Percentiles rank a stretch among this genome's conserved stretches.
phyloP scores from a whole-genome alignment of 2,113 vertebrate species.

The Perca fluviatilis region DNA sequence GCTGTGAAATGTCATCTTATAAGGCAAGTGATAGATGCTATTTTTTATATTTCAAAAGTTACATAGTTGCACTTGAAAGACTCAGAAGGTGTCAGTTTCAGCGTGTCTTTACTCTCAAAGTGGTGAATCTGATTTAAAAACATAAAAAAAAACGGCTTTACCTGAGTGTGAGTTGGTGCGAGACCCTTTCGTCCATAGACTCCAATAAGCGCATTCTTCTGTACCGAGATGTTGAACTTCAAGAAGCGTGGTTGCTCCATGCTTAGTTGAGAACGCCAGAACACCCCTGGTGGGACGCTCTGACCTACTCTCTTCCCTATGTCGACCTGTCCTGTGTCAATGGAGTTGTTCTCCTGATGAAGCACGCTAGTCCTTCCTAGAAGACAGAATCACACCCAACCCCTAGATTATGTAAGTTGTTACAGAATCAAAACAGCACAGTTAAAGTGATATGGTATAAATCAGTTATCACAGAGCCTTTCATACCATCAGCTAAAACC shows the following conservation, averaged over 20 bases:
- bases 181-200: constrained; percentile 98
- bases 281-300: constrained; percentile 93
- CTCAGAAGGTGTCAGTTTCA: background rate
- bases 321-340: constrained; percentile 95
- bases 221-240: constrained; percentile 99
- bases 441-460: background rate
- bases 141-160: constrained; percentile 55
- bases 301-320: constrained; percentile 91
- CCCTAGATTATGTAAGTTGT: background rate
- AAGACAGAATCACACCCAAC: constrained; percentile 61
- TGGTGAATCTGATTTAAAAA: background rate
- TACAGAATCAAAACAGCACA: background rate
- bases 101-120: background rate
- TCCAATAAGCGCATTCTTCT: constrained; percentile 97
- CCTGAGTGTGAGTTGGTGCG: constrained; percentile 97
- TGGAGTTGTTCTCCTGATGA: constrained; percentile 94
- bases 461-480: constrained; percentile 17
- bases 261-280: constrained; percentile 95
- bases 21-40: background rate
- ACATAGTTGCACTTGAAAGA: background rate
- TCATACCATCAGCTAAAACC: constrained; percentile 16
- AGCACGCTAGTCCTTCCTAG: constrained; percentile 89
- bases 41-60: background rate
- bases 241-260: constrained; percentile 95
- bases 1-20: background rate